A percentile compares a stretch with the other conserved stretches of the same genome.
These are phyloP conservation scores for Acleris sparsana DNA, from an alignment of 2,888 invertebrate species.

Conservation along the genomic window DNA sequence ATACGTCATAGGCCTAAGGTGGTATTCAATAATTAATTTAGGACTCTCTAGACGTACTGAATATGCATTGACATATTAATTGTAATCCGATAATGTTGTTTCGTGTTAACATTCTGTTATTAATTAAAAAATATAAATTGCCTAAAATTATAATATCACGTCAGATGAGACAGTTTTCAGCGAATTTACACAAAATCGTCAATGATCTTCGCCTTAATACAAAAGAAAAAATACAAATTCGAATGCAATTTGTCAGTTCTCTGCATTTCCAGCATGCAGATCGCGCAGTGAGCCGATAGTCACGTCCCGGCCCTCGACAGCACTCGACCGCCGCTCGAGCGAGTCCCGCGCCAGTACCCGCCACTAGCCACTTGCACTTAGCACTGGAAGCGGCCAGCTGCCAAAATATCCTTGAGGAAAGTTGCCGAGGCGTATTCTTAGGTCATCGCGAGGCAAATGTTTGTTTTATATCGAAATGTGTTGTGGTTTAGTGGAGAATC, in stretches of 20 bases:
- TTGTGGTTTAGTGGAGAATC: too few relatives aligned
- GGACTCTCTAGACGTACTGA: too few relatives aligned
- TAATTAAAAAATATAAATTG: too few relatives aligned
- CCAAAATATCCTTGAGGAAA: constrained; percentile 34
- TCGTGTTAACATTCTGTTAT: too few relatives aligned
- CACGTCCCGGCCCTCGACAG: constrained; percentile 70
- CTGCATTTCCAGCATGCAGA: constrained; percentile 34
- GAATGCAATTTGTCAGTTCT: constrained; percentile 39
- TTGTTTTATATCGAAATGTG: not conserved
- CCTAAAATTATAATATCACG: too few relatives aligned
- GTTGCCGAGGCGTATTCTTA: not conserved
- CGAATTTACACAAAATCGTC: too few relatives aligned
- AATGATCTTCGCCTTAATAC: not conserved
- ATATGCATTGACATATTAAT: too few relatives aligned
- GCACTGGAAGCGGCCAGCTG: constrained; percentile 41
- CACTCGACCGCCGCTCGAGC: constrained; percentile 53
- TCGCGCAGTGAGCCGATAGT: constrained; percentile 56
- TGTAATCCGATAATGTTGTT: too few relatives aligned
- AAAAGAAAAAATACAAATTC: not conserved
- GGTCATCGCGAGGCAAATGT: not conserved
- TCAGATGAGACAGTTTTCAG: too few relatives aligned
- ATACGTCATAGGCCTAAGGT: too few relatives aligned
- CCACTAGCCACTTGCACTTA: constrained; percentile 38
- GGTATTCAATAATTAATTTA: too few relatives aligned
- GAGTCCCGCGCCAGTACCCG: constrained; percentile 43